phyloP scores from a whole-genome alignment of 2,113 vertebrate genomes.

The Azemiops feae region DNA sequence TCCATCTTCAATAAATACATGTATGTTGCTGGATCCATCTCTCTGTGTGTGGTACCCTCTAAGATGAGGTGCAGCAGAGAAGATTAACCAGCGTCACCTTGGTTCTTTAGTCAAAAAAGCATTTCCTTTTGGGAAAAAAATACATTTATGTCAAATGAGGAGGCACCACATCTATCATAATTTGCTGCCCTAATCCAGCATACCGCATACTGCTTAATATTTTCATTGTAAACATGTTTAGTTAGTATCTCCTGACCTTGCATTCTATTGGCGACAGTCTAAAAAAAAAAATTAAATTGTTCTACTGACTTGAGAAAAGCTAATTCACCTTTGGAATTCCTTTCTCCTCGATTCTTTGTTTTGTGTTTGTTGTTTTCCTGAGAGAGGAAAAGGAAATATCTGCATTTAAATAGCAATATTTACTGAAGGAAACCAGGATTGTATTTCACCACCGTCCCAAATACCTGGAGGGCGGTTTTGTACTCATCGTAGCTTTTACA shows the following conservation, averaged over 20 bases:
- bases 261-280: not conserved
- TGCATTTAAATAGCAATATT: not conserved
- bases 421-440: slow-evolving; percentile 3
- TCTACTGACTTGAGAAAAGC: not conserved
- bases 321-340: not conserved
- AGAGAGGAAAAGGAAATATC: not conserved
- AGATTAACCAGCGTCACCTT: not conserved
- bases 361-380: not conserved
- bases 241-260: too few relatives aligned
- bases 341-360: not conserved
- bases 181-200: not conserved
- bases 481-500: not conserved
- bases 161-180: not conserved
- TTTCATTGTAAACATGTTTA: not conserved
- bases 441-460: slow-evolving; percentile 7
- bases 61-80: not conserved
- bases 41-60: not conserved
- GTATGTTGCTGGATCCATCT: not conserved
- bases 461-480: not conserved
- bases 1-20: not conserved
- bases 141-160: not conserved
- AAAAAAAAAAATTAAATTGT: not conserved
- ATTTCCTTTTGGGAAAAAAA: not conserved
- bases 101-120: not conserved
- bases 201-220: not conserved